These are phyloP conservation scores for Cladopsammia gracilis DNA, from an alignment of 64 coral and sea anemone genomes.

Conservation along the genomic window DNA sequence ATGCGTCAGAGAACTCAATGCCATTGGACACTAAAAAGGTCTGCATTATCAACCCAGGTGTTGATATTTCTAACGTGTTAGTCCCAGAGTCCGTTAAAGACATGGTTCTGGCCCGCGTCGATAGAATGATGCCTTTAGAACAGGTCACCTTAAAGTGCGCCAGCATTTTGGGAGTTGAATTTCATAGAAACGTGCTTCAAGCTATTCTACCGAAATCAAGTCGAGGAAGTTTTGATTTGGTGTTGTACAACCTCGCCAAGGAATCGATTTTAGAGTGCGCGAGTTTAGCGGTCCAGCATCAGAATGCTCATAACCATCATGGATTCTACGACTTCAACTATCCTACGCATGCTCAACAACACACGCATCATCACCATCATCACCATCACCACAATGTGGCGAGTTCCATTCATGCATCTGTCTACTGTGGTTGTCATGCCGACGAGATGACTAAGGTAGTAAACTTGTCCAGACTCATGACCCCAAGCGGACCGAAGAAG, in stretches of 20 bases:
- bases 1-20: slow-evolving; percentile 69
- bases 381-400: slow-evolving; percentile 97
- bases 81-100: slow-evolving; percentile 97
- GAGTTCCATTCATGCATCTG: slow-evolving; percentile 83
- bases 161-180: slow-evolving; percentile 83
- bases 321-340: slow-evolving; percentile 98
- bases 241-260: slow-evolving; percentile 88
- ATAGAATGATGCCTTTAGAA: slow-evolving; percentile 90
- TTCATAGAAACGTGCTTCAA: slow-evolving; percentile 80
- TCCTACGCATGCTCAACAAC: slow-evolving; percentile 80
- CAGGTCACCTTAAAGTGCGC: slow-evolving; percentile 95
- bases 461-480: slow-evolving; percentile 80
- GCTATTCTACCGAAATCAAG: slow-evolving; percentile 86
- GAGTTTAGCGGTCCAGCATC: slow-evolving; percentile 82
- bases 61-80: slow-evolving; percentile 82
- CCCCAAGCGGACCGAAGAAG: slow-evolving; percentile 87
- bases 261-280: slow-evolving; percentile 95
- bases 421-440: slow-evolving; percentile 93
- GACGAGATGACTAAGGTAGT: slow-evolving; percentile 87
- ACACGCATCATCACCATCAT: slow-evolving; percentile 94
- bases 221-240: slow-evolving; percentile 65
- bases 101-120: slow-evolving; percentile 94
- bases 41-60: slow-evolving; percentile 87
- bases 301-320: slow-evolving; percentile 96
- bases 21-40: slow-evolving; percentile 77